Evolutionary conservation across 2,113 vertebrate genomes (phyloP).

Genomic region (Gnathonemus longibarbis): DNA sequence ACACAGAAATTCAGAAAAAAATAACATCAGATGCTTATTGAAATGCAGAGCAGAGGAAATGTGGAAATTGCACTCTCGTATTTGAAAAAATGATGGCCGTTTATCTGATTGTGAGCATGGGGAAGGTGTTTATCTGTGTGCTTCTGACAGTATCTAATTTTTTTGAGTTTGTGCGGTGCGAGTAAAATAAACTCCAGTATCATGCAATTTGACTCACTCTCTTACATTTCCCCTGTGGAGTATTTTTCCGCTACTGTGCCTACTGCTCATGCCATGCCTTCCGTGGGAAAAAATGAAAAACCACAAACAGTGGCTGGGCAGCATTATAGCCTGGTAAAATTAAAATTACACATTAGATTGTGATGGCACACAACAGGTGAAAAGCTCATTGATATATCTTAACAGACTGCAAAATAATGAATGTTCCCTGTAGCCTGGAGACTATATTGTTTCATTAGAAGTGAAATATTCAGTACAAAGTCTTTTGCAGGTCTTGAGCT

Average conservation of each 20-base stretch:
- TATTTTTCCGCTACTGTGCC: neutral
- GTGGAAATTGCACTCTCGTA: neutral
- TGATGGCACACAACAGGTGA: neutral
- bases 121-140: neutral
- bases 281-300: neutral
- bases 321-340: neutral
- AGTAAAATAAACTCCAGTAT: neutral
- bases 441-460: neutral
- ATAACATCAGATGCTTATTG: neutral
- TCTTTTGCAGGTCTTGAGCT: conserved; percentile 71
- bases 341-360: neutral
- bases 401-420: neutral
- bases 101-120: neutral
- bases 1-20: neutral
- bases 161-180: neutral
- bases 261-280: neutral
- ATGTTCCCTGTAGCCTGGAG: neutral
- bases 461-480: neutral
- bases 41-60: conserved; percentile 1
- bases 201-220: neutral
- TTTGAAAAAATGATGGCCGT: neutral
- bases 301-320: neutral
- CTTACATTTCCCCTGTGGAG: neutral
- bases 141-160: neutral
- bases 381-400: neutral